Evolutionary conservation across 1,140 invertebrate genomes (phyloP), one percentile per base, ranked within the genome.

Genomic region (Atta cephalotes): DNA sequence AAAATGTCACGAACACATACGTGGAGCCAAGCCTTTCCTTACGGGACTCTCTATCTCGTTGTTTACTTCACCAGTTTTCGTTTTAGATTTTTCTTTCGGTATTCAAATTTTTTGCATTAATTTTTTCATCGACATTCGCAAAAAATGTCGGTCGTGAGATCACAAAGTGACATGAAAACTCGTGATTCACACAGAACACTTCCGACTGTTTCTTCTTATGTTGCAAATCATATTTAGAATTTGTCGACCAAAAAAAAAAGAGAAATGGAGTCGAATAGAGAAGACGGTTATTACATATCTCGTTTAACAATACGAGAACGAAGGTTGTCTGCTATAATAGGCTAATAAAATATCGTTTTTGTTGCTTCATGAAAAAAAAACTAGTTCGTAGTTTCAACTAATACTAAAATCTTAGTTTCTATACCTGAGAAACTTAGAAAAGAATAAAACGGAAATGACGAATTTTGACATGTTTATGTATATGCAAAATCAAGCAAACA

Each of bases 291-390:
- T 25, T 35, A 51, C 49, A 0, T 16, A 51, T 74, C 16, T 16
- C 18, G 31, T 74, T 58, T 56, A 39, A 74, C 71, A 74, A 58
- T 58, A 58, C 72, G 72, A n/a, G n/a, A 60, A 25, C 53, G 72
- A 76, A 76, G 31, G 72, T 25, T 76, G n/a, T 21, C 16, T 10
- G 21, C 14, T 21, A 5, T 56, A 21, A 56, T 60, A 25, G n/a
- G 56, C 56, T 76, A 58, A 74, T 74, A 35, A 74, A 74, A 16
- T 9, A 10, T 39, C 7, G 28, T 76, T 76, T 60, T 76, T 76
- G 53, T 53, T 12, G 14, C n/a, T 60, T 21, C 7, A 7, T 39
- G 14, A 21, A 39, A n/a, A 56, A 76, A 31, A 76, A 76, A 76
- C 35, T 76, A 45, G 31, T 25, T 60, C 31, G 45, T 10, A 39